Base-by-base conservation (phyloP, 2,888 invertebrate genomes). In the Phania funesta region DNA sequence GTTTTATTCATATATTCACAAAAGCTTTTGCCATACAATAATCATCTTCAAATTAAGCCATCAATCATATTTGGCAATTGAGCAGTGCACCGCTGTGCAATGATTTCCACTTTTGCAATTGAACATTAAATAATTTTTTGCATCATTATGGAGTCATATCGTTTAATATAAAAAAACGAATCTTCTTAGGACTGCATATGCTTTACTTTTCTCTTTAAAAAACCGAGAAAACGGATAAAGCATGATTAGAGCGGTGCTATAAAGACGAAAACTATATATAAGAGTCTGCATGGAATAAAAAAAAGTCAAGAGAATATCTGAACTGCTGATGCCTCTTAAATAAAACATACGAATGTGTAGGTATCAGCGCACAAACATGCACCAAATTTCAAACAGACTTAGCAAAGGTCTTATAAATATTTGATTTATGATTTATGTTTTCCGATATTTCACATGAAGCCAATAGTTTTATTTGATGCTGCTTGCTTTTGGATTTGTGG, bases 361-460 rank as follows among this genome's bases (percentile, higher is more conserved):
- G 41, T 20, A 44, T 4, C 13, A 11, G 22, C 87, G 87, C 85
- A 86, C 87, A 87, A 87, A 89, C 87, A 85, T 87, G 86, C 86
- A 86, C 44, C 9, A 29, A 65, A 58, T 32, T 48, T 16, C 60
- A 48, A 60, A 32, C 54, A 56, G 41, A 68, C 24, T 18, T 29
- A 64, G 58, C 65, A 54, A 64, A 76, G 24, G 64, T 64, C 77
- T 78, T 78, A 82, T 78, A 82, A 82, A 82, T 78, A 64, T 82
- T 82, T 88, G 88, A 88, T 88, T 89, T 88, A 88, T 88, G 88
- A 88, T 88, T 89, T 88, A 88, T 88, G 89, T 85, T 85, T 87
- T 85, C 85, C 86, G 88, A 89, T 88, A 87, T 86, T 88, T 87
- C 87, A 89, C 86, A 88, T 88, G 86, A 85, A 89, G 88, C 88